These are phyloP conservation scores for Pterostichus niger DNA, from an alignment of 2,888 invertebrate genomes.

Conservation along the genomic window DNA sequence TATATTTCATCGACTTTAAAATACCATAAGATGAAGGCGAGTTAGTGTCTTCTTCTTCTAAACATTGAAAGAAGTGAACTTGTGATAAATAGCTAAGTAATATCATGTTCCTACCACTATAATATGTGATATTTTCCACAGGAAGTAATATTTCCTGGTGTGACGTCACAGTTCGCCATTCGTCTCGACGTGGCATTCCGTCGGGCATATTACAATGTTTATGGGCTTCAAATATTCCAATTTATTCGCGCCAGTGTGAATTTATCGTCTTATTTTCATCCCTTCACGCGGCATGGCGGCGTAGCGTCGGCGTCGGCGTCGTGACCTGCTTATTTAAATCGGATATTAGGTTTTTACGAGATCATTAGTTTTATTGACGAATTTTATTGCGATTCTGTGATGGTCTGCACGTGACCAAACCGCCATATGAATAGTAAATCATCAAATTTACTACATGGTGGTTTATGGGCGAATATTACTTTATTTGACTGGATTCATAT, in stretches of 20 bases:
- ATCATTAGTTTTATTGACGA: conserved; percentile 65
- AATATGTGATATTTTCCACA: conserved; percentile 16
- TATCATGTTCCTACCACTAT: background rate
- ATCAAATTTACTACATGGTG: background rate
- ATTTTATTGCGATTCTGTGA: conserved; percentile 64
- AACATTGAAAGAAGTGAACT: background rate
- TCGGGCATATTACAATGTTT: conserved; percentile 64
- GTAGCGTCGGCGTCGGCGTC: background rate
- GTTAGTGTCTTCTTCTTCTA: no score
- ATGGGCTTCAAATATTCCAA: conserved; percentile 67
- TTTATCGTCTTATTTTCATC: conserved; percentile 58
- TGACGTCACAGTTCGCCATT: conserved; percentile 51
- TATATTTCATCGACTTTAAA: no score
- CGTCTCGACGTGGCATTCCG: conserved; percentile 49
- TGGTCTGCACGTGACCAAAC: conserved; percentile 45
- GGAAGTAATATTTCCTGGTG: conserved; percentile 12
- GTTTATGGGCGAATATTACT: conserved; percentile 5
- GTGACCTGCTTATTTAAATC: conserved; percentile 66
- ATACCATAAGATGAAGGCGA: no score
- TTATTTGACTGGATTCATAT: background rate
- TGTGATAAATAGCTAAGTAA: background rate
- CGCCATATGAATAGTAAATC: conserved; percentile 8
- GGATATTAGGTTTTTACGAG: conserved; percentile 66
- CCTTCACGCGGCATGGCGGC: conserved; percentile 28
- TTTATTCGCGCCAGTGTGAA: conserved; percentile 57